Evolutionary conservation across 2,113 vertebrate genomes (phyloP).

Genomic region (Apteryx owenii): DNA sequence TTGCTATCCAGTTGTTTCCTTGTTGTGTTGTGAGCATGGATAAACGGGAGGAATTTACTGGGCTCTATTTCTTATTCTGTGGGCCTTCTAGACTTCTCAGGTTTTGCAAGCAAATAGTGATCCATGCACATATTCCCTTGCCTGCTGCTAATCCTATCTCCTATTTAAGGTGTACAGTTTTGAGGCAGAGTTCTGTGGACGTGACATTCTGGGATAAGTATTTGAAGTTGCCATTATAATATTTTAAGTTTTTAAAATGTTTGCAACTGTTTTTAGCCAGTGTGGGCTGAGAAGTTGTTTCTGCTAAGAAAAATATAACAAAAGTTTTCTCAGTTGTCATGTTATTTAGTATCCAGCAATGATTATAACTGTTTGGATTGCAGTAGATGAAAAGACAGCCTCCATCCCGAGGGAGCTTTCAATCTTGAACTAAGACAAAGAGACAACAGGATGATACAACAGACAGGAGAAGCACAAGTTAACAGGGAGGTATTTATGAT

Average conservation of each 20-base stretch:
- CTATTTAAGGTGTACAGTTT: neutral
- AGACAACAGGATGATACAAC: neutral
- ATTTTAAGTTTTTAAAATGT: neutral
- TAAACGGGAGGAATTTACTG: neutral
- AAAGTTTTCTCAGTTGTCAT: neutral
- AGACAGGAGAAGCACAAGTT: neutral
- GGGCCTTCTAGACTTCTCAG: neutral
- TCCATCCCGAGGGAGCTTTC: neutral
- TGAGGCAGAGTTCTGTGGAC: neutral
- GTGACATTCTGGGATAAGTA: neutral
- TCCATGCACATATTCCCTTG: neutral
- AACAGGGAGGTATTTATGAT: neutral
- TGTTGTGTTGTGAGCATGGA: neutral
- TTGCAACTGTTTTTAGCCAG: neutral
- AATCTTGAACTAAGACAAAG: neutral
- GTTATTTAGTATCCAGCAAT: neutral
- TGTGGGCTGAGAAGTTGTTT: neutral
- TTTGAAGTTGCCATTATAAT: neutral
- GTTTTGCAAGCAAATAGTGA: neutral
- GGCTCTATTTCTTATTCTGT: neutral
- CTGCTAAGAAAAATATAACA: neutral
- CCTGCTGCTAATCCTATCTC: neutral
- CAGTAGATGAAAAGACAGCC: neutral
- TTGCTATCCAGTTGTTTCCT: neutral
- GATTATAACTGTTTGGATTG: neutral